Conservation (phyloP, 2,888 invertebrate species). For the Podotricha telesiphe region DNA sequence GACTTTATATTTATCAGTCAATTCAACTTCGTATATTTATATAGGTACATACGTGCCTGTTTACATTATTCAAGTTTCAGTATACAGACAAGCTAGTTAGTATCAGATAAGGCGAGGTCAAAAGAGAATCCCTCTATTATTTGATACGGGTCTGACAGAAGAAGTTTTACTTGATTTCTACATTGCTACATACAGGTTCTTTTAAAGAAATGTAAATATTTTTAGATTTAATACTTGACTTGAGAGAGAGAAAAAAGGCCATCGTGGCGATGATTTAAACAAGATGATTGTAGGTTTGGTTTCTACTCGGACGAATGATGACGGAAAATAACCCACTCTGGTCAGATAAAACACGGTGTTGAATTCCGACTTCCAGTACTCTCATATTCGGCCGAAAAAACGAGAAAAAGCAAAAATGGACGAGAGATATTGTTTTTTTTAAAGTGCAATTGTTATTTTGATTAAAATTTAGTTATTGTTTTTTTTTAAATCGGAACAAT, state of each 20-base stretch:
- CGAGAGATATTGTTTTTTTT: too few relatives aligned
- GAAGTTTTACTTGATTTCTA: conserved; percentile 22
- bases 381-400: too few relatives aligned
- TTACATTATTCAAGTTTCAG: conserved; percentile 18
- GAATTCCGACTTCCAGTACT: too few relatives aligned
- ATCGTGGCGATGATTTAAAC: background rate
- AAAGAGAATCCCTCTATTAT: conserved; percentile 29
- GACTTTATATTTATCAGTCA: too few relatives aligned
- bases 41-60: background rate
- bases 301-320: background rate
- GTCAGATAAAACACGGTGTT: too few relatives aligned
- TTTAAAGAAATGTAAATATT: background rate
- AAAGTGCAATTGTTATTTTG: too few relatives aligned
- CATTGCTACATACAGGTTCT: background rate
- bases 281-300: background rate
- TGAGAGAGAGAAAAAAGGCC: too few relatives aligned
- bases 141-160: conserved; percentile 30
- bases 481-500: too few relatives aligned
- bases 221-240: background rate
- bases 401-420: too few relatives aligned
- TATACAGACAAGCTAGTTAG: conserved; percentile 23
- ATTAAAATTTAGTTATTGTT: too few relatives aligned
- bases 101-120: conserved; percentile 26
- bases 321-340: too few relatives aligned
- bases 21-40: too few relatives aligned